Conservation (phyloP, 1,140 invertebrate species). For the Drosophila sturtevanti region DNA sequence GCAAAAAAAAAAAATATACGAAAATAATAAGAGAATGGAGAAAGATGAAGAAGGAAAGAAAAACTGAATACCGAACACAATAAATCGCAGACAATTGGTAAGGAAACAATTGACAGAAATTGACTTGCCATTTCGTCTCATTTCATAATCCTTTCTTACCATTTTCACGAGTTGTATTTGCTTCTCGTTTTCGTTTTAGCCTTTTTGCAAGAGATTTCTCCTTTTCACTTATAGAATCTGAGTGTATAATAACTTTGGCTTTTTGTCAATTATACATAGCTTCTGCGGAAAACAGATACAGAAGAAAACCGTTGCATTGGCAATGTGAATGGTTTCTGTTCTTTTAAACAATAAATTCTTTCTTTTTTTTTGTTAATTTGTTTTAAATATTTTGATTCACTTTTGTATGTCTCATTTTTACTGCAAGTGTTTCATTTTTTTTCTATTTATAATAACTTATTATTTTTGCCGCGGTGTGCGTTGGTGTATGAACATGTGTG, state of each 20-base stretch:
- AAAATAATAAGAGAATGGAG: neutral
- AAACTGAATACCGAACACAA: neutral
- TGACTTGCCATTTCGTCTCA: slow-evolving; percentile 7
- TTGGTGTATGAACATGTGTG: slow-evolving; percentile 15
- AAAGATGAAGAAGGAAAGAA: slow-evolving; percentile 21
- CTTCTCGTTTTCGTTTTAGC: neutral
- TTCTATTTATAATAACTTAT: slow-evolving; percentile 15
- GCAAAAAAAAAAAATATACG: neutral
- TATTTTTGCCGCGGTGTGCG: slow-evolving; percentile 8
- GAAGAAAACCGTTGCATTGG: slow-evolving; percentile 76
- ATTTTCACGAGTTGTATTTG: slow-evolving; percentile 50
- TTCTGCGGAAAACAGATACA: slow-evolving; percentile 77
- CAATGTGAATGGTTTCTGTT: slow-evolving; percentile 51
- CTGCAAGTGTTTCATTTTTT: neutral
- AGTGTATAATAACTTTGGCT: slow-evolving; percentile 1
- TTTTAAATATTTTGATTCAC: slow-evolving; percentile 26
- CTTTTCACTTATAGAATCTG: slow-evolving; percentile 12
- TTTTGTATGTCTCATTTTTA: slow-evolving; percentile 25
- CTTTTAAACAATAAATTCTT: slow-evolving; percentile 35
- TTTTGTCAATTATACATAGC: slow-evolving; percentile 35
- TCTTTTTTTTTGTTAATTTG: slow-evolving; percentile 12
- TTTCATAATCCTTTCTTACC: slow-evolving; percentile 75
- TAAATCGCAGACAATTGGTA: slow-evolving; percentile 39
- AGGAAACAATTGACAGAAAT: slow-evolving; percentile 11
- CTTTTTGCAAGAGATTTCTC: slow-evolving; percentile 20